Conservation (phyloP, 2,797 vertebrate species). For the Valencia hispanica region DNA sequence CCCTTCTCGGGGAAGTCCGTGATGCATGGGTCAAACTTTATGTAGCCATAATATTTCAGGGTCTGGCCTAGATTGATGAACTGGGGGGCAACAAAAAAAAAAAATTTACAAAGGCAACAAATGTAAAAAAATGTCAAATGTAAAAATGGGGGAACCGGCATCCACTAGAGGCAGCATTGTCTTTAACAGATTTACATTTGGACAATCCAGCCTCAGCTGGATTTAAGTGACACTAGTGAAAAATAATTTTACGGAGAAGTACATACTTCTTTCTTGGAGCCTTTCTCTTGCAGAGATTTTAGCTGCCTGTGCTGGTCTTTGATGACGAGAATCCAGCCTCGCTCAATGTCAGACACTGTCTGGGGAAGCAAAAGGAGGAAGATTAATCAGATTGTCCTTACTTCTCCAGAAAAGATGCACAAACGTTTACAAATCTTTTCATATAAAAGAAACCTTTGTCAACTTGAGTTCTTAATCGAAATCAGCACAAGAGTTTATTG, state of each 20-base stretch:
- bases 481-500: slow-evolving; percentile 22
- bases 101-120: too few species aligned
- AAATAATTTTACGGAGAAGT: slow-evolving; percentile 1
- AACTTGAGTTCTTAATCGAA: neutral
- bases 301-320: slow-evolving; percentile 98
- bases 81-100: slow-evolving; percentile 64
- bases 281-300: slow-evolving; percentile 97
- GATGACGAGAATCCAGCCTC: slow-evolving; percentile 95
- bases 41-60: slow-evolving; percentile 95
- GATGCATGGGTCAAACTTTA: slow-evolving; percentile 95
- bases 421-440: neutral
- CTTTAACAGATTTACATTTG: slow-evolving; percentile 19
- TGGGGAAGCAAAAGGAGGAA: slow-evolving; percentile 63
- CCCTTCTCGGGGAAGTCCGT: slow-evolving; percentile 98
- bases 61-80: slow-evolving; percentile 95
- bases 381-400: slow-evolving; percentile 2
- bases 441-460: neutral
- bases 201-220: slow-evolving; percentile 8
- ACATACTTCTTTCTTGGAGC: slow-evolving; percentile 97
- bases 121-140: slow-evolving; percentile 15
- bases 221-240: neutral
- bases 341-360: slow-evolving; percentile 96
- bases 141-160: slow-evolving; percentile 38
- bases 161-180: slow-evolving; percentile 23
- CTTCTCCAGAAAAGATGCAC: slow-evolving; percentile 21